These are phyloP conservation scores for Trachelus stipa DNA, from an alignment of 2,888 invertebrate species.

Conservation along the genomic window DNA sequence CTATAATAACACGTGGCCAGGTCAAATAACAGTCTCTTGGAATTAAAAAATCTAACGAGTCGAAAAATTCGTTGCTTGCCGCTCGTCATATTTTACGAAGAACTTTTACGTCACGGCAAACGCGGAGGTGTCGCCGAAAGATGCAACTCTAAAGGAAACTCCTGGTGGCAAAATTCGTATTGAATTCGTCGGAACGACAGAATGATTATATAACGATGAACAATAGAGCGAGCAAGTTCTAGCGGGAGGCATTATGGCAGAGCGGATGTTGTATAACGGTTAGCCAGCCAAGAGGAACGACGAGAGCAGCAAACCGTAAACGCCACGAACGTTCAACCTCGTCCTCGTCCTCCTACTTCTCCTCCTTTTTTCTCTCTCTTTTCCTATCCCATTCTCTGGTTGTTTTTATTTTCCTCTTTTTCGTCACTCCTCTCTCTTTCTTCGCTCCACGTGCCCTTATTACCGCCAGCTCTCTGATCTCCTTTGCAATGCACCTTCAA, in stretches of 20 bases:
- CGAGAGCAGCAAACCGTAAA: conserved; percentile 63
- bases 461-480: conserved; percentile 10
- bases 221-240: conserved; percentile 49
- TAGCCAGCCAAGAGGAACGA: conserved; percentile 67
- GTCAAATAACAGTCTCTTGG: no score
- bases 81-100: no score
- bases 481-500: no score
- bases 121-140: no score
- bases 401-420: conserved; percentile 7
- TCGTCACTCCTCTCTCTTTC: conserved; percentile 12
- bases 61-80: no score
- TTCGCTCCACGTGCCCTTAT: conserved; percentile 16
- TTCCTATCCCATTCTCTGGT: conserved; percentile 3
- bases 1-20: no score
- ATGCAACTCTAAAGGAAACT: no score
- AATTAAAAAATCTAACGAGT: no score
- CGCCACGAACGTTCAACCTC: conserved; percentile 55
- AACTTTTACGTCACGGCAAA: no score
- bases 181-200: conserved; percentile 46
- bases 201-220: conserved; percentile 63
- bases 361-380: conserved; percentile 28
- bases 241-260: conserved; percentile 56
- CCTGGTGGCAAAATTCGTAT: conserved; percentile 18
- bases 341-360: conserved; percentile 28
- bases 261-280: conserved; percentile 68